Conservation (phyloP, 2,797 vertebrate species). For the Oryzias dopingdopingensis region DNA sequence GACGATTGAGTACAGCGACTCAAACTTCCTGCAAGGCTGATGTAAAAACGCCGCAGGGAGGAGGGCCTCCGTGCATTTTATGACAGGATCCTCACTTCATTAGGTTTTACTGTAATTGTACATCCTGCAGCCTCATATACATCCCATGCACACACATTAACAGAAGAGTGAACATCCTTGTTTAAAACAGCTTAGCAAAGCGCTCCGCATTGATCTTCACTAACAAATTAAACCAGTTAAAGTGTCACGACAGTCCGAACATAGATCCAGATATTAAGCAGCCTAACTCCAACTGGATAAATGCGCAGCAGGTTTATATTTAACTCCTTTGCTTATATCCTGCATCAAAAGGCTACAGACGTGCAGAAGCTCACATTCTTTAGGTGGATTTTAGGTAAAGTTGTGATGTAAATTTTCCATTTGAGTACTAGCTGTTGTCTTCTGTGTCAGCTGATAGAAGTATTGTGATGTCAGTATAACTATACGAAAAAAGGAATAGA, state of each 20-base stretch:
- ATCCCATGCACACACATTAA: slow-evolving; percentile 3
- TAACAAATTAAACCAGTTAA: slow-evolving; percentile 5
- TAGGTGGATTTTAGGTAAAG: too few relatives aligned
- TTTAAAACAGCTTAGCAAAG: slow-evolving; percentile 3
- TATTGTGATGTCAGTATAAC: too few relatives aligned
- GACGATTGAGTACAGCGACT: slow-evolving; percentile 3
- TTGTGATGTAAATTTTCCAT: too few relatives aligned
- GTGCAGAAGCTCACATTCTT: too few relatives aligned
- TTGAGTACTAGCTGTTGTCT: too few relatives aligned
- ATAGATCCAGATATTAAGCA: slow-evolving; percentile 18
- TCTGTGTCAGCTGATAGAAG: too few relatives aligned
- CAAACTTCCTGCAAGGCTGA: slow-evolving; percentile 12
- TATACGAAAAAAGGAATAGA: too few relatives aligned
- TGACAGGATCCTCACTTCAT: slow-evolving; percentile 44
- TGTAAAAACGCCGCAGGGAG: slow-evolving; percentile 18
- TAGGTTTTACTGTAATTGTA: slow-evolving; percentile 47
- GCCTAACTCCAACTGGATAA: slow-evolving; percentile 41
- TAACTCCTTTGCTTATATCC: too few relatives aligned
- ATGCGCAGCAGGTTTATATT: slow-evolving; percentile 25
- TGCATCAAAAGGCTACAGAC: too few relatives aligned
- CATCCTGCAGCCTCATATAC: slow-evolving; percentile 6
- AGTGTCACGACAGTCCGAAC: neutral
- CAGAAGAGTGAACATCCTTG: neutral
- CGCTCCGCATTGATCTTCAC: slow-evolving; percentile 8
- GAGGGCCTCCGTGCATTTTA: slow-evolving; percentile 44